Evolutionary conservation across 2,113 vertebrate species (phyloP).

Genomic region (Dasyurus viverrinus): DNA sequence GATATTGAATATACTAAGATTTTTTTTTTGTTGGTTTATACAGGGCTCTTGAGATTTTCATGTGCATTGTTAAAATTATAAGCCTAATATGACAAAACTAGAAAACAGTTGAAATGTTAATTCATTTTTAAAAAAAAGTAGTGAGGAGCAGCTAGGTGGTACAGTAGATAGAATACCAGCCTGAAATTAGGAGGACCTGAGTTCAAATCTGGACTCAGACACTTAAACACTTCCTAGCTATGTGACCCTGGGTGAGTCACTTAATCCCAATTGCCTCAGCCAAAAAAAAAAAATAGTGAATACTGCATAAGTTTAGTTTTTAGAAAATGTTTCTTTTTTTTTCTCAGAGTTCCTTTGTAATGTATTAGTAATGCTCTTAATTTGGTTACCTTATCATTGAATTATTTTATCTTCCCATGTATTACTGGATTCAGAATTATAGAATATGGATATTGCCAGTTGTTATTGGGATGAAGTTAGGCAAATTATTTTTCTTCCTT

Average conservation of each 20-base stretch:
- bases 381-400: background rate
- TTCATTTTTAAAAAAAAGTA: slow-evolving; percentile 13
- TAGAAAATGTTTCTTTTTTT: slow-evolving; percentile 16
- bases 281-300: background rate
- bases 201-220: too few relatives aligned
- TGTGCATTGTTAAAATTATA: background rate
- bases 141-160: background rate
- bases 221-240: too few relatives aligned
- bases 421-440: background rate
- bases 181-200: too few relatives aligned
- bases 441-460: background rate
- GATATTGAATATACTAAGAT: background rate
- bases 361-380: background rate
- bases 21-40: background rate
- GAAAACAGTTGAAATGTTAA: background rate
- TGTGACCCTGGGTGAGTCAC: too few relatives aligned
- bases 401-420: background rate
- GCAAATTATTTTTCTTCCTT: background rate
- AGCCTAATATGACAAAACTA: slow-evolving; percentile 19
- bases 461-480: background rate
- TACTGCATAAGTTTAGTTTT: slow-evolving; percentile 8
- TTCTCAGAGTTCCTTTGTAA: background rate
- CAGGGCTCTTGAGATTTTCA: background rate
- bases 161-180: too few relatives aligned
- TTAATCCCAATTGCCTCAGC: too few relatives aligned